A percentile compares a stretch with the other conserved stretches of the same genome.
phyloP scores from a whole-genome alignment of 2,888 invertebrate species.

The Pseudanteris insignis region DNA sequence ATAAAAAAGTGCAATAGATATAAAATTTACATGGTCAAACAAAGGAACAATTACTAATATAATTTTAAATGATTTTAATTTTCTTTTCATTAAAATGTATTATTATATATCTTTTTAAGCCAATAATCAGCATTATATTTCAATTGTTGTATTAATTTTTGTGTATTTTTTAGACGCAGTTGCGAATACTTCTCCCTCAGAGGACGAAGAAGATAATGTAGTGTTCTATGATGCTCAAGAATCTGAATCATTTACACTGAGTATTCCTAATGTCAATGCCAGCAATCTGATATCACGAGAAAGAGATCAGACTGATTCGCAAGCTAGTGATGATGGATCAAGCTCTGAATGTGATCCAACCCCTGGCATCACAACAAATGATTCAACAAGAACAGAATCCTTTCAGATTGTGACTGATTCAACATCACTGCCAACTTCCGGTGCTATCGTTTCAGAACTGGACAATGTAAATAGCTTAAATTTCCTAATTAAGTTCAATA shows the following conservation, averaged over 20 bases:
- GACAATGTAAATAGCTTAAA: constrained; percentile 40
- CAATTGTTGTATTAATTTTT: background rate
- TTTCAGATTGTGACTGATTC: constrained; percentile 59
- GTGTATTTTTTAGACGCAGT: constrained; percentile 52
- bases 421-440: constrained; percentile 48
- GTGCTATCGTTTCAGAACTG: constrained; percentile 44
- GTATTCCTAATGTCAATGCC: constrained; percentile 52
- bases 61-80: too few relatives aligned
- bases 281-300: constrained; percentile 57
- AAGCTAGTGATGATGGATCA: constrained; percentile 65
- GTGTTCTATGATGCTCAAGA: constrained; percentile 74
- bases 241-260: constrained; percentile 62
- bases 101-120: too few relatives aligned
- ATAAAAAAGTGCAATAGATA: too few relatives aligned
- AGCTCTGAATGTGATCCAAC: constrained; percentile 65
- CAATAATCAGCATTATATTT: too few relatives aligned
- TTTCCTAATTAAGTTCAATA: too few relatives aligned
- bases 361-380: constrained; percentile 51
- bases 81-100: too few relatives aligned
- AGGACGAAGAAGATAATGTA: constrained; percentile 71
- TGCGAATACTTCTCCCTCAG: constrained; percentile 68
- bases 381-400: constrained; percentile 53
- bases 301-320: constrained; percentile 61
- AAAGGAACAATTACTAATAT: too few relatives aligned
- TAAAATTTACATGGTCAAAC: too few relatives aligned